Base-by-base conservation (phyloP, 2,113 vertebrate genomes). In the Chelonoidis abingdonii region DNA sequence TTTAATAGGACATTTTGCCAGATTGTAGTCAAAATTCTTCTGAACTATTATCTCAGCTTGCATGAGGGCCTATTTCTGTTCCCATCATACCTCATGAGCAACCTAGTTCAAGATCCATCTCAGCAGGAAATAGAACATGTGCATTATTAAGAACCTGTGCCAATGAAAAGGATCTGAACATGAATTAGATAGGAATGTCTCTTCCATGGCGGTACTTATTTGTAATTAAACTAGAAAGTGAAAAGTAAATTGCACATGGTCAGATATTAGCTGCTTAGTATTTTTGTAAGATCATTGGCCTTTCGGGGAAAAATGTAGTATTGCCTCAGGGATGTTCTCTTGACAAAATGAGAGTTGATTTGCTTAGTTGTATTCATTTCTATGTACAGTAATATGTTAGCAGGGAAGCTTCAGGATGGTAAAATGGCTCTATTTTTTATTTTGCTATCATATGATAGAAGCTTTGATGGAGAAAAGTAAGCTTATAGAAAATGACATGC, bases 401-500 rank as follows among this genome's bases (percentile, higher is more conserved):
- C 27, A 19, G 62, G 19, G n/a, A 90, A 87, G 10, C 79, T 44
- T 80, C 22, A 87, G 50, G n/a, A 78, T 31, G 14, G 65, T 49
- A 19, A 52, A 89, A 86, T 44, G 44, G 44, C 44, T 44, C 44
- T 44, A 44, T 44, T 44, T 44, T 44, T 44, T 44, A 44, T 44
- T 44, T 44, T 44, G 44, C 44, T 44, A 16, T 52, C 69, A 24
- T 41, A 59, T 69, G 65, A 14, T n/a, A 54, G 56, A 84, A 52
- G n/a, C 62, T 92, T 78, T 78, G 76, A 83, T n/a, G 27, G 81
- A 75, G 81, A 79, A 89, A 97, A 97, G 94, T 88, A 90, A 80
- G 91, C 92, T 94, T 97, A n/a, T 21, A 57, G 56, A 89, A 91
- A 95, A 94, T 89, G 84, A 76, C 93, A 90, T 83, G 92, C 93